Base-by-base conservation (phyloP, 2,888 invertebrate species). In the Sarcophaga subvicina region DNA sequence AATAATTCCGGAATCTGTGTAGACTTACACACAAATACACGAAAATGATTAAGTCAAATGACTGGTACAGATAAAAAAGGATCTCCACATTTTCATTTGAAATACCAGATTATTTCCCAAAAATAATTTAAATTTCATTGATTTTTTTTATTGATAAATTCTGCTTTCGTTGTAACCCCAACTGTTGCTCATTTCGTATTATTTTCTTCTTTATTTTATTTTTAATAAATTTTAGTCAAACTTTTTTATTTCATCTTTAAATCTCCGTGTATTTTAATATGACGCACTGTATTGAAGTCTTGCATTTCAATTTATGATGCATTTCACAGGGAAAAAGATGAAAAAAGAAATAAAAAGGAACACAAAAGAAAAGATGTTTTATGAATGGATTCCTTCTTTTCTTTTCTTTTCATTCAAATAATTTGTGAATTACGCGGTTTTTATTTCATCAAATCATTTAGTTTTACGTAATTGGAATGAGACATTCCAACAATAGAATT, bases 401-500 rank as follows among this genome's bases (percentile, higher is more conserved):
- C 12, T 54, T 54, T 54, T 64, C 12, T 54, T 54, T 54, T 54
- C 17, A 54, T 17, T 14, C 37, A 54, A 71, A 80, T 84, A 84
- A 84, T 84, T 80, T 80, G 80, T 85, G 84, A 75, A 85, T 85
- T 85, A 85, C 80, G 84, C 84, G 84, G 84, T 85, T 85, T 84
- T 85, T 80, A 80, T 85, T 83, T 85, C 76, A 85, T 85, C 84
- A 80, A 80, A 85, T 80, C 76, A 85, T 85, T 85, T 80, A 76
- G 69, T 77, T 80, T 76, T 22, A 20, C 70, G 60, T 80, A 80
- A 85, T 85, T 85, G 84, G 79, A 80, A 85, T 71, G 84, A 77
- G 80, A 37, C 37, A 2, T 49, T 22, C 17, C 75, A 80, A 85
- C 84, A 85, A 85, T 80, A 54, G 80, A 77, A 80, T 85, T 70